Percentiles rank a stretch among this genome's conserved stretches.
Evolutionary conservation across 2,888 invertebrate genomes (phyloP).

Genomic region (Pristionchus exspectatus): DNA sequence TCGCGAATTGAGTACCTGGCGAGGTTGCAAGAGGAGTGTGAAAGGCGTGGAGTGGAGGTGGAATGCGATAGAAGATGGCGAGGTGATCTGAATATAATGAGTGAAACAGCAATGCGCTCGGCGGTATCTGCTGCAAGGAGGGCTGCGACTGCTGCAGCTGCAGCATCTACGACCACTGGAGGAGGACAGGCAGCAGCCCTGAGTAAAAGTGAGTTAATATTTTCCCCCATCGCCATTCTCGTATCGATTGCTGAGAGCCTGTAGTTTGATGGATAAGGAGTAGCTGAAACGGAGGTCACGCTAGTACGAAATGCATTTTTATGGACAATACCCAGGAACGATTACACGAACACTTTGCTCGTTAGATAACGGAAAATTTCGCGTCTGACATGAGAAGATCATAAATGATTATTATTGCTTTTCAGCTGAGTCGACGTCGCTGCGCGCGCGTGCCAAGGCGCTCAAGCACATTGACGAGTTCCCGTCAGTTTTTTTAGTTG

Average conservation of each 20-base stretch:
- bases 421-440: constrained; percentile 39
- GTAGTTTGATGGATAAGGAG: background rate
- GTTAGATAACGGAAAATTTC: background rate
- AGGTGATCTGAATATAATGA: background rate
- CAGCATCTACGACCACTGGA: background rate
- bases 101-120: constrained; percentile 27
- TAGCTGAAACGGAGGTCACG: background rate
- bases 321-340: background rate
- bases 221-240: no score
- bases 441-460: constrained; percentile 55
- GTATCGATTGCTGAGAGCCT: background rate
- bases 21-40: constrained; percentile 1
- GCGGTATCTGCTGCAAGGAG: constrained; percentile 18
- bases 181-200: background rate
- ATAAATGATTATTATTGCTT: background rate
- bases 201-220: background rate
- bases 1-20: constrained; percentile 28
- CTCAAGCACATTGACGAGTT: constrained; percentile 60
- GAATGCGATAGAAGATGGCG: background rate
- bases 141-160: constrained; percentile 42
- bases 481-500: constrained; percentile 56
- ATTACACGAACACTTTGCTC: background rate
- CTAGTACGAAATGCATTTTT: no score
- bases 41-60: background rate
- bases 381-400: no score